These are phyloP conservation scores for Scolopax mira DNA, from an alignment of 2,113 vertebrate genomes.

Conservation along the genomic window DNA sequence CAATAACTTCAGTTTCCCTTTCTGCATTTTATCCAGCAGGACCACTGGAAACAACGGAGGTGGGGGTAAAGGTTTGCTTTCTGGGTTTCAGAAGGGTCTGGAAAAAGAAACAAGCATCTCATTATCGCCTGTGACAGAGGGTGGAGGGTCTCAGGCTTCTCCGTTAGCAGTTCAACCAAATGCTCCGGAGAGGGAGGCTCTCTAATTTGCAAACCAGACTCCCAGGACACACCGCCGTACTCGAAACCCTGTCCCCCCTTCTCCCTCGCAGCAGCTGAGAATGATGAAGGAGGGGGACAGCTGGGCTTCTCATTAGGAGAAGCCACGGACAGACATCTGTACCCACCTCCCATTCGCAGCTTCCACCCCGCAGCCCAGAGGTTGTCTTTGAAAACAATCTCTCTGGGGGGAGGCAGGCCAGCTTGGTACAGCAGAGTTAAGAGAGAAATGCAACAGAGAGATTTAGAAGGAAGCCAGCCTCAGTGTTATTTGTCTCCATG, in stretches of 20 bases:
- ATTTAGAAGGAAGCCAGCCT: background rate
- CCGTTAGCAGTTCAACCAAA: background rate
- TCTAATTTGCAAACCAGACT: slow-evolving; percentile 37
- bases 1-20: background rate
- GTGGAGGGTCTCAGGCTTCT: background rate
- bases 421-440: background rate
- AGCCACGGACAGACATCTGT: background rate
- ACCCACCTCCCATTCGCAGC: background rate
- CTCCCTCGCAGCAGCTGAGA: slow-evolving; percentile 20
- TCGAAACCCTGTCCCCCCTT: background rate
- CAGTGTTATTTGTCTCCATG: background rate
- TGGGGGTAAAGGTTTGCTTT: background rate
- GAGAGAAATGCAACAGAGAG: background rate
- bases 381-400: background rate
- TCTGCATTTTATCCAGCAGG: background rate
- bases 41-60: background rate
- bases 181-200: background rate
- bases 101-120: background rate
- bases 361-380: background rate
- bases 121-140: background rate
- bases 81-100: background rate
- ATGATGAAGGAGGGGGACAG: slow-evolving; percentile 33
- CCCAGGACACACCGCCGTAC: background rate
- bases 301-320: slow-evolving; percentile 39
- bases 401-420: background rate